These are phyloP conservation scores for Andricus curvator DNA, from an alignment of 2,888 invertebrate genomes.

Conservation along the genomic window DNA sequence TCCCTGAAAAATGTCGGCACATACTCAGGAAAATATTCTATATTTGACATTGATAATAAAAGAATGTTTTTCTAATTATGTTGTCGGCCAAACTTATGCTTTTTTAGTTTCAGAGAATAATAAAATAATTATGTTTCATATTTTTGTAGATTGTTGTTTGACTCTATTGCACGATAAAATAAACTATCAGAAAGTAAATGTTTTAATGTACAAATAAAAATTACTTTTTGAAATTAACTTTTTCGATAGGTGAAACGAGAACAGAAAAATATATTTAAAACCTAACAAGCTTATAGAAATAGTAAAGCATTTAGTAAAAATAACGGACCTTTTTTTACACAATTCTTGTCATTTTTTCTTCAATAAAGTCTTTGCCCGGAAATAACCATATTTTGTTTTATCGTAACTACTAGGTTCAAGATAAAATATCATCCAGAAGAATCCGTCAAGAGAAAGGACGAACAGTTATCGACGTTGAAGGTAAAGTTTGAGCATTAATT, in stretches of 20 bases:
- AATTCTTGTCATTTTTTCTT: not conserved
- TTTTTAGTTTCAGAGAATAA: no score
- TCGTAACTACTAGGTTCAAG: slow-evolving; percentile 90
- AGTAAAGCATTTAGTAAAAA: not conserved
- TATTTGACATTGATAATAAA: no score
- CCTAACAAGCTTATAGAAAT: not conserved
- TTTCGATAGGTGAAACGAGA: not conserved
- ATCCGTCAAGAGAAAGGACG: slow-evolving; percentile 92
- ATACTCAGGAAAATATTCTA: not conserved
- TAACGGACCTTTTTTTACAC: not conserved
- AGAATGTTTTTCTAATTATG: no score
- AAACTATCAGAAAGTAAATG: not conserved
- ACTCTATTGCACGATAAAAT: not conserved
- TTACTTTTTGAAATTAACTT: not conserved
- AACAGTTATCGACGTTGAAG: slow-evolving; percentile 89
- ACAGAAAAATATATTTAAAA: not conserved
- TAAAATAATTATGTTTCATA: no score
- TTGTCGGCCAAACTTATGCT: no score
- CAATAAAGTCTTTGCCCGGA: not conserved
- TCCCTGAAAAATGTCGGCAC: not conserved
- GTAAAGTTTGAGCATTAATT: slow-evolving; percentile 79
- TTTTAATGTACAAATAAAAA: not conserved
- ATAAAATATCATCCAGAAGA: slow-evolving; percentile 99
- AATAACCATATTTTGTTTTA: slow-evolving; percentile 37
- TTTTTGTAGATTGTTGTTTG: not conserved